Percentiles rank a stretch among this genome's conserved stretches.
Evolutionary conservation across 2,113 vertebrate genomes (phyloP).

Genomic region (Prinia subflava): DNA sequence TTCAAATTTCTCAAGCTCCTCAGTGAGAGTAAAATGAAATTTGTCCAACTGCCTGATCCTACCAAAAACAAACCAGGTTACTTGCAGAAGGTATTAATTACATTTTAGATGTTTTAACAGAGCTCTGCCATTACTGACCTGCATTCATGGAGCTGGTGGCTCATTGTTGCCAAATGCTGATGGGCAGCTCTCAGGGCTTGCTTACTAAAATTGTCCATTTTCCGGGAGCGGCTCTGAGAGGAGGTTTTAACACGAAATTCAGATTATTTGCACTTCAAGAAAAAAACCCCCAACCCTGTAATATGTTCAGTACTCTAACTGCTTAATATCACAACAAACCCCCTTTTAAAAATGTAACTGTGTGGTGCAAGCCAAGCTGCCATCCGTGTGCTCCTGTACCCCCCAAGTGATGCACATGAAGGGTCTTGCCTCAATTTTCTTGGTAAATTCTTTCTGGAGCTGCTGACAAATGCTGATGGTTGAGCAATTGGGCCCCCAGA

Average conservation of each 20-base stretch:
- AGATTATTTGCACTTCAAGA: neutral
- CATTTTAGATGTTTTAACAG: neutral
- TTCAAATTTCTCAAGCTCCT: constrained; percentile 85
- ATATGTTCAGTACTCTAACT: neutral
- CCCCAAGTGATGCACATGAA: neutral
- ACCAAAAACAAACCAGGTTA: constrained; percentile 39
- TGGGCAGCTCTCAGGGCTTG: constrained; percentile 78
- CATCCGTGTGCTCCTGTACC: too few relatives aligned
- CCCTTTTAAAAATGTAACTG: neutral
- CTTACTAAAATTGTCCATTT: constrained; percentile 82
- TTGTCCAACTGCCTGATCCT: constrained; percentile 81
- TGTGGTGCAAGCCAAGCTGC: neutral
- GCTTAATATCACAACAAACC: neutral
- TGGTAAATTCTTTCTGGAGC: constrained; percentile 79
- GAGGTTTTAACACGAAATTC: neutral
- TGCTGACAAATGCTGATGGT: constrained; percentile 72
- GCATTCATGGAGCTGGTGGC: constrained; percentile 71
- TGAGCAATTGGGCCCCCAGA: constrained; percentile 42
- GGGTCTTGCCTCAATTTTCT: constrained; percentile 80
- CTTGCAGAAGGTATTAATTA: neutral
- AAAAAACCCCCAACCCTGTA: neutral
- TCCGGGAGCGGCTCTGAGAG: constrained; percentile 67
- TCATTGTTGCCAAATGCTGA: constrained; percentile 79
- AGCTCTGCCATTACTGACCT: constrained; percentile 76
- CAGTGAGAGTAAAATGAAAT: constrained; percentile 74